A percentile compares a stretch with the other conserved stretches of the same genome.
phyloP scores from a whole-genome alignment of 2,888 invertebrate genomes.

The Isoperla grammatica region DNA sequence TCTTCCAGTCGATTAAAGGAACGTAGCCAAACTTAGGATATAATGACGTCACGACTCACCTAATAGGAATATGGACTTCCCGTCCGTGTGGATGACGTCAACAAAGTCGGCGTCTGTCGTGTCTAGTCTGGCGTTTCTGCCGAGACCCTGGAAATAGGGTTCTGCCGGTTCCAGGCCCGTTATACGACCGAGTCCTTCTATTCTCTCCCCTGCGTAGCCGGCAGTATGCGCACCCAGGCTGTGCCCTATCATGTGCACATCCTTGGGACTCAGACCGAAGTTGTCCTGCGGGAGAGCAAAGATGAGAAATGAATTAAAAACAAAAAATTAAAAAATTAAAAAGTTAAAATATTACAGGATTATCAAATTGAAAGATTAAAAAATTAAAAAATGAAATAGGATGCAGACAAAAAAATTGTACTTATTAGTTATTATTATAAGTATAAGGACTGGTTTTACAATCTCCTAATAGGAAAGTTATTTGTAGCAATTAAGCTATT shows the following conservation, averaged over 20 bases:
- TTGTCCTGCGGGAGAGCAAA: conserved; percentile 63
- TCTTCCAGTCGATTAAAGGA: too few relatives aligned
- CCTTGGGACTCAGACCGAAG: conserved; percentile 60
- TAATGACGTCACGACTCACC: conserved; percentile 62
- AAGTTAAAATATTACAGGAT: too few relatives aligned
- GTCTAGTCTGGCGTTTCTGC: conserved; percentile 69
- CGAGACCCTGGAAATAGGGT: conserved; percentile 84
- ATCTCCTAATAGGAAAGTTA: too few relatives aligned
- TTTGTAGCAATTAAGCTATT: too few relatives aligned
- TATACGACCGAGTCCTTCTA: conserved; percentile 59
- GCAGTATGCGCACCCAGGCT: conserved; percentile 85
- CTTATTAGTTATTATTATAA: too few relatives aligned
- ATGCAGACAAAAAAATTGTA: too few relatives aligned
- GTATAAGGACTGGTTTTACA: too few relatives aligned
- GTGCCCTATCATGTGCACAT: conserved; percentile 83
- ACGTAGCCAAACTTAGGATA: too few relatives aligned
- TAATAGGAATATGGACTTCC: conserved; percentile 75
- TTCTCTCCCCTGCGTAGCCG: conserved; percentile 72
- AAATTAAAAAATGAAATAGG: too few relatives aligned
- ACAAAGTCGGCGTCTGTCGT: conserved; percentile 79
- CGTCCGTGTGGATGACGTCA: conserved; percentile 88
- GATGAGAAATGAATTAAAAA: too few relatives aligned
- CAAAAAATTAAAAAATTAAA: too few relatives aligned
- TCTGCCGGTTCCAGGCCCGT: conserved; percentile 86
- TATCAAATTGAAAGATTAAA: too few relatives aligned